Evolutionary conservation across 2,113 vertebrate genomes (phyloP).

Genomic region (Aegypius monachus): DNA sequence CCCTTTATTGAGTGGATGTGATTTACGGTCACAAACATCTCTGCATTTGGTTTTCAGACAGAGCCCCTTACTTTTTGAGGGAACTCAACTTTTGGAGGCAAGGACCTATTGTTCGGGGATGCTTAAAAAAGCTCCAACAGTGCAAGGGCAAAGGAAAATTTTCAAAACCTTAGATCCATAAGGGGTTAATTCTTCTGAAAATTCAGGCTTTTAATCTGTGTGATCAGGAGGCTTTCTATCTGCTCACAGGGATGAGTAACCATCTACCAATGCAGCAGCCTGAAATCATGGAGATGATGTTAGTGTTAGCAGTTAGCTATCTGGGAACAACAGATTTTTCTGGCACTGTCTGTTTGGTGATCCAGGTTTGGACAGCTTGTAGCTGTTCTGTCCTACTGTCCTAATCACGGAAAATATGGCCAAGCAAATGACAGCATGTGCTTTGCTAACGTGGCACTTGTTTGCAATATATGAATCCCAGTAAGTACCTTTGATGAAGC

Average conservation of each 20-base stretch:
- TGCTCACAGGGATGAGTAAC: not conserved
- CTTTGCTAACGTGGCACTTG: not conserved
- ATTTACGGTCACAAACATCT: constrained; percentile 6
- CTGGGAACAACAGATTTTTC: constrained; percentile 75
- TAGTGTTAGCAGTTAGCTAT: constrained; percentile 65
- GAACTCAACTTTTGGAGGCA: not conserved
- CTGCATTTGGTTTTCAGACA: not conserved
- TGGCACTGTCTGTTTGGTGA: constrained; percentile 62
- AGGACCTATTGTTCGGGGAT: not conserved
- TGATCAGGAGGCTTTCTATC: not conserved
- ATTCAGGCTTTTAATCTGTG: not conserved
- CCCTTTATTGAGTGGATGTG: not conserved
- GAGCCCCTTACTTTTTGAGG: not conserved
- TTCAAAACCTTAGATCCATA: not conserved
- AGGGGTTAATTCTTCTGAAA: not conserved
- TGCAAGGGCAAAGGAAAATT: not conserved
- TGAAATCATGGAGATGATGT: constrained; percentile 54
- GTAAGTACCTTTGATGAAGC: not conserved
- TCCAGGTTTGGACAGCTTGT: not conserved
- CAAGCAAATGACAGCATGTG: not conserved
- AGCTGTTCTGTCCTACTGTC: not conserved
- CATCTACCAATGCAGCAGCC: constrained; percentile 63
- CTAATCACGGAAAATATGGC: not conserved
- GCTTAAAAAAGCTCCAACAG: not conserved
- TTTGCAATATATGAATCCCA: not conserved